A percentile compares a stretch with the other conserved stretches of the same genome.
Conservation (phyloP, 30 jellyfish, hydroid and myxozoan species). For the Mastigias papua region DNA sequence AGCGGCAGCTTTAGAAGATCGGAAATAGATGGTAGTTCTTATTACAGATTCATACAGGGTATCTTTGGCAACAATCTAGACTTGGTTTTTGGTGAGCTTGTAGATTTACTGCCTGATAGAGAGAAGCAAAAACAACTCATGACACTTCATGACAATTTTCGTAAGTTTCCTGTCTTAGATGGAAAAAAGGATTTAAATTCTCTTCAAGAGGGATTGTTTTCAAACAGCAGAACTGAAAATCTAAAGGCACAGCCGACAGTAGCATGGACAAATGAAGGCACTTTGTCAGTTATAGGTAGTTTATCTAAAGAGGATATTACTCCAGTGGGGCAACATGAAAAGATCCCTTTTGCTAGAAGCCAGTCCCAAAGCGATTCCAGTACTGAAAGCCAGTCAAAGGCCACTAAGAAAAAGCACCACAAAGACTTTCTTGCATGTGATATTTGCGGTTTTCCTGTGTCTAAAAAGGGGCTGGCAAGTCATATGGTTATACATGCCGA, state of each 20-base stretch:
- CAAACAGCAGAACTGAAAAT: background rate
- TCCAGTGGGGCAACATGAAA: background rate
- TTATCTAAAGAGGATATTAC: background rate
- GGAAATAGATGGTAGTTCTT: slow-evolving; percentile 49
- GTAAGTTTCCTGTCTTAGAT: slow-evolving; percentile 3
- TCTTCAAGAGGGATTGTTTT: background rate
- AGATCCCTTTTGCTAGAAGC: background rate
- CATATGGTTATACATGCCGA: slow-evolving; percentile 87
- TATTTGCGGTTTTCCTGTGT: slow-evolving; percentile 60
- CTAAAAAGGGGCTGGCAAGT: slow-evolving; percentile 56
- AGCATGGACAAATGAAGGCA: slow-evolving; percentile 16
- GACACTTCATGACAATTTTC: slow-evolving; percentile 26
- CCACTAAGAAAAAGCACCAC: slow-evolving; percentile 20
- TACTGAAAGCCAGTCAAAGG: background rate
- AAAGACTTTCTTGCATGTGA: slow-evolving; percentile 33
- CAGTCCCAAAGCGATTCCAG: background rate
- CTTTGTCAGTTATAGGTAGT: background rate
- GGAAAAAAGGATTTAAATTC: no score
- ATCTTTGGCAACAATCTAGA: slow-evolving; percentile 78
- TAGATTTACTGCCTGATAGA: slow-evolving; percentile 90
- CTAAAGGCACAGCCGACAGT: background rate
- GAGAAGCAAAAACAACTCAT: slow-evolving; percentile 77
- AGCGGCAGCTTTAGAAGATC: slow-evolving; percentile 93
- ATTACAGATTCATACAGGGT: slow-evolving; percentile 62
- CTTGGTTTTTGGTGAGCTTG: slow-evolving; percentile 85